phyloP scores from a whole-genome alignment of 2,113 vertebrate species.

The Lota lota region DNA sequence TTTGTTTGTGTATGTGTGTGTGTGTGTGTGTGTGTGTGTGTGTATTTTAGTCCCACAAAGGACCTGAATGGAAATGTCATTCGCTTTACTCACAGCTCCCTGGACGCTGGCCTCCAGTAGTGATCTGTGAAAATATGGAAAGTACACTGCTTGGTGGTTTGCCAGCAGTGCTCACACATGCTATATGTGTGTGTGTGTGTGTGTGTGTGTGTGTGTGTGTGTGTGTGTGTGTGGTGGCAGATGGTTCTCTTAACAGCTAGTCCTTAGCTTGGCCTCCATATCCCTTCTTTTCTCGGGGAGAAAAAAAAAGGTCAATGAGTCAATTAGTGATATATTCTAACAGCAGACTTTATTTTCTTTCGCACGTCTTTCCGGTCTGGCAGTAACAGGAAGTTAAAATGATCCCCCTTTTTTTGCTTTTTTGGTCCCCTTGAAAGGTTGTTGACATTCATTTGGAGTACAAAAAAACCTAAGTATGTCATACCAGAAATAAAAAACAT shows the following conservation, averaged over 20 bases:
- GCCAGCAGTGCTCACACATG: too few relatives aligned
- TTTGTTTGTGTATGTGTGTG: neutral
- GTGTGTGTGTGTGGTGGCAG: neutral
- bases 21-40: too few relatives aligned
- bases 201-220: too few relatives aligned
- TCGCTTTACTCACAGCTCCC: too few relatives aligned
- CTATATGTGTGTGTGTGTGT: neutral
- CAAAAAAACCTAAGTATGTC: too few relatives aligned
- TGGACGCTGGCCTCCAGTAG: too few relatives aligned
- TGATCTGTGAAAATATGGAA: too few relatives aligned
- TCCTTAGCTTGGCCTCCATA: slow-evolving; percentile 15
- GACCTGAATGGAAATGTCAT: too few relatives aligned
- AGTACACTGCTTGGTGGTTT: too few relatives aligned
- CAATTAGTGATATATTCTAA: slow-evolving; percentile 14
- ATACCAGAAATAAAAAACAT: neutral
- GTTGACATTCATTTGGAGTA: too few relatives aligned
- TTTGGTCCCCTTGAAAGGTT: slow-evolving; percentile 5
- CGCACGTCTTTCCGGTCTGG: slow-evolving; percentile 27
- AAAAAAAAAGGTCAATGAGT: slow-evolving; percentile 32
- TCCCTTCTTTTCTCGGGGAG: slow-evolving; percentile 9
- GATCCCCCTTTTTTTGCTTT: slow-evolving; percentile 21
- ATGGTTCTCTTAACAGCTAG: slow-evolving; percentile 25
- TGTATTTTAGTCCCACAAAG: too few relatives aligned
- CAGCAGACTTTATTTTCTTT: slow-evolving; percentile 15
- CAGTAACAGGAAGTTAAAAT: slow-evolving; percentile 29